Evolutionary conservation across 2,888 invertebrate species (phyloP).

Genomic region (Tortrix viridana): DNA sequence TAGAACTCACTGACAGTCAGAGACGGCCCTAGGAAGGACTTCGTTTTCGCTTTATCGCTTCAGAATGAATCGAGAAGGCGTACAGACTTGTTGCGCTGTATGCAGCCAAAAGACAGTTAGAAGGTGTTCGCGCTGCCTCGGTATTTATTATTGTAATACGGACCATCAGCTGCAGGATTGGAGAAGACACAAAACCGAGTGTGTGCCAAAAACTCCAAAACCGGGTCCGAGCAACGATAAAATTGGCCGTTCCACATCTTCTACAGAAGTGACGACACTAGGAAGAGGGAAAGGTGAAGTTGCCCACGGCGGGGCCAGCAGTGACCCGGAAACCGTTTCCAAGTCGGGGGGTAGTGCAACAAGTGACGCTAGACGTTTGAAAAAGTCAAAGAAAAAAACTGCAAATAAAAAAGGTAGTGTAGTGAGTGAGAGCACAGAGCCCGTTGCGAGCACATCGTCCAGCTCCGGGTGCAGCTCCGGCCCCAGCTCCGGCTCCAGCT

Average conservation of each 20-base stretch:
- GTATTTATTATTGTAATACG: slow-evolving; percentile 90
- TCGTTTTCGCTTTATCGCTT: slow-evolving; percentile 45
- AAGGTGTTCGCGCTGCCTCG: slow-evolving; percentile 90
- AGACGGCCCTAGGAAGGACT: slow-evolving; percentile 28
- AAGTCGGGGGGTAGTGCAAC: slow-evolving; percentile 50
- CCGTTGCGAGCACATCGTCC: too few relatives aligned
- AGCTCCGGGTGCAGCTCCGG: too few relatives aligned
- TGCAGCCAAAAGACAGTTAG: slow-evolving; percentile 86
- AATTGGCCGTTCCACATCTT: slow-evolving; percentile 54
- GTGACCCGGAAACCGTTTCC: slow-evolving; percentile 43
- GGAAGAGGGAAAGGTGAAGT: slow-evolving; percentile 49
- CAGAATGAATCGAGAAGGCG: slow-evolving; percentile 80
- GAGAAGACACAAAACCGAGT: slow-evolving; percentile 88
- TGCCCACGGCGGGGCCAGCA: slow-evolving; percentile 44
- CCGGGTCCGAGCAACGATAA: slow-evolving; percentile 60
- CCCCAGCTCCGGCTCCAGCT: slow-evolving; percentile 45
- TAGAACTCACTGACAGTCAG: slow-evolving; percentile 30
- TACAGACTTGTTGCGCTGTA: slow-evolving; percentile 82
- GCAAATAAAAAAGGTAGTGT: slow-evolving; percentile 62
- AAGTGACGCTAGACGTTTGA: slow-evolving; percentile 56
- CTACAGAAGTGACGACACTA: slow-evolving; percentile 56
- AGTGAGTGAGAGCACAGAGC: slow-evolving; percentile 53
- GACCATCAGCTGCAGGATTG: slow-evolving; percentile 92
- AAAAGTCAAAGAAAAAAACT: slow-evolving; percentile 61
- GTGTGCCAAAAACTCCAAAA: slow-evolving; percentile 76